Evolutionary conservation across 2,113 vertebrate genomes (phyloP), one percentile per base, ranked within the genome.

Genomic region (Synchiropus splendidus): DNA sequence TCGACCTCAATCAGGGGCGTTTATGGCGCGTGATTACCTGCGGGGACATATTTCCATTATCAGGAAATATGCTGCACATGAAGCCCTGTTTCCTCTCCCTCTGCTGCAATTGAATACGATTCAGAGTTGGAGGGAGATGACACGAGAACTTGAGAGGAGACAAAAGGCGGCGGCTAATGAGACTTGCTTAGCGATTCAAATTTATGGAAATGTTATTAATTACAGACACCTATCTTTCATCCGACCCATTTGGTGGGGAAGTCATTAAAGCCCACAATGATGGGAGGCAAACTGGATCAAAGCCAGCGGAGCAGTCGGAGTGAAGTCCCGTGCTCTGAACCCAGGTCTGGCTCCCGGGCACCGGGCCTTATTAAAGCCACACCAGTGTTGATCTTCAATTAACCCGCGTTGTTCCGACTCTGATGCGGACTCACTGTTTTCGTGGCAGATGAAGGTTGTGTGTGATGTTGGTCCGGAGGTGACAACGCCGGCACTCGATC

Each of bases 161-260:
- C 86, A 91, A 91, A 93, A 94, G 83, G 83, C 86, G 81, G 74
- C 66, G 70, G 86, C 87, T 95, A 95, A 97, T 94, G 90, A 94
- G 91, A 87, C 89, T n/a, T 91, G 87, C 89, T 95, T 92, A 94
- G 88, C 69, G 85, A 94, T 97, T 92, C 89, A 94, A 95, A 97
- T 97, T 88, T 95, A 97, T 97, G 92, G 90, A 94, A 93, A 98
- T 95, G 84, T 89, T 91, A 98, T 95, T 98, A 97, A 97, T 95
- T 94, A 91, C 89, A 87, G 88, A 92, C 89, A 94, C 92, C 91
- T 94, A 95, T 96, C 90, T 91, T 92, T 97, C 91, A 92, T 94
- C 88, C 88, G 83, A 85, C 85, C 87, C 89, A 89, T 95, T 95
- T 90, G 87, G 87, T 88, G 86, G 90, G 88, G 85, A 88, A 87